Evolutionary conservation across 2,888 invertebrate species (phyloP).

Genomic region (Dryadula phaetusa): DNA sequence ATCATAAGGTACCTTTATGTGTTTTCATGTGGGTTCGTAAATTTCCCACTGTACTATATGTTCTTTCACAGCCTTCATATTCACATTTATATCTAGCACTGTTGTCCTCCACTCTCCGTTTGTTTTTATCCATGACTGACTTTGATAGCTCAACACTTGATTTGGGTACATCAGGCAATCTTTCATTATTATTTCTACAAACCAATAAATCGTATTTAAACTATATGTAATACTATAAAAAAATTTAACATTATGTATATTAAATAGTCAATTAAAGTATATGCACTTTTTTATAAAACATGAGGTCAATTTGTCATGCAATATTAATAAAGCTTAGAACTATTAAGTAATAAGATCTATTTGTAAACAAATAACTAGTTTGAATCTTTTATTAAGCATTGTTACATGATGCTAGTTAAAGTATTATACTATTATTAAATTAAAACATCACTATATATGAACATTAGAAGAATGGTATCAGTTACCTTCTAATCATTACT

Average conservation of each 20-base stretch:
- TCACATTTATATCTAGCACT: conserved; percentile 90
- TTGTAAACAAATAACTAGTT: conserved; percentile 29
- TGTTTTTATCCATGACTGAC: conserved; percentile 63
- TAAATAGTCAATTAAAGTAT: too few relatives aligned
- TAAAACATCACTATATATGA: not conserved
- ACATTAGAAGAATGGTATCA: conserved; percentile 33
- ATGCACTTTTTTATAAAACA: not conserved
- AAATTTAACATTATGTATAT: too few relatives aligned
- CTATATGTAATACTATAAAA: too few relatives aligned
- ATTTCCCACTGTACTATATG: conserved; percentile 97
- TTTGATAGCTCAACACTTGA: conserved; percentile 57
- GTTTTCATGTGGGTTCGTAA: conserved; percentile 97
- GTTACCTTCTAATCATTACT: conserved; percentile 66
- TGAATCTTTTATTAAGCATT: conserved; percentile 26
- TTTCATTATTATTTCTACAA: conserved; percentile 63
- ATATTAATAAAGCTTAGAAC: conserved; percentile 18
- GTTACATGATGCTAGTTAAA: conserved; percentile 25
- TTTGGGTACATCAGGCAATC: conserved; percentile 49
- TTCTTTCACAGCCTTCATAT: conserved; percentile 93
- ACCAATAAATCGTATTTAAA: conserved; percentile 23
- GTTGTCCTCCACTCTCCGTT: conserved; percentile 67
- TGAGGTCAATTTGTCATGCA: not conserved
- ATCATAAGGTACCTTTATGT: conserved; percentile 89
- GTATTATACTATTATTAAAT: not conserved
- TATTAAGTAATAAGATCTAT: conserved; percentile 11